A percentile compares a stretch with the other conserved stretches of the same genome.
phyloP scores from a whole-genome alignment of 2,797 vertebrate species.

The Holocentrus rufus region DNA sequence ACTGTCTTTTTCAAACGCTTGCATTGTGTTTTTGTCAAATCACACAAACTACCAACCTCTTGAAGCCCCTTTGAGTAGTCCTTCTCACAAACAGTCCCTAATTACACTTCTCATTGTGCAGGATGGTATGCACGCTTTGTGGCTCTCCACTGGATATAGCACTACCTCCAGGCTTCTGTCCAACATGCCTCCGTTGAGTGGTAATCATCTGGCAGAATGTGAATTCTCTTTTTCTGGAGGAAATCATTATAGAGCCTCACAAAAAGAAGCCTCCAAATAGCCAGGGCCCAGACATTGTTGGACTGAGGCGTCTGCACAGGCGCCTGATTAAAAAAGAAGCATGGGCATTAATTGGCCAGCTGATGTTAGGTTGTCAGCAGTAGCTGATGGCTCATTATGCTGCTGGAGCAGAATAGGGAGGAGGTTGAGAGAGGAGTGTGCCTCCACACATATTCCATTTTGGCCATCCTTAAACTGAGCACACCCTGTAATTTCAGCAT shows the following conservation, averaged over 20 bases:
- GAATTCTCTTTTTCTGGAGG: conserved; percentile 66
- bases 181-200: conserved; percentile 64
- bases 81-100: conserved; percentile 42
- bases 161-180: conserved; percentile 70
- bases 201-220: conserved; percentile 71
- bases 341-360: conserved; percentile 76
- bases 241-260: conserved; percentile 64
- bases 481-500: conserved; percentile 70
- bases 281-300: conserved; percentile 63
- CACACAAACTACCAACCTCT: conserved; percentile 45
- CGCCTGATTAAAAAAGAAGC: conserved; percentile 78
- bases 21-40: conserved; percentile 40
- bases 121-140: conserved; percentile 49
- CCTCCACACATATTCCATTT: conserved; percentile 55
- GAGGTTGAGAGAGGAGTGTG: conserved; percentile 55
- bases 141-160: conserved; percentile 56
- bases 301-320: conserved; percentile 70
- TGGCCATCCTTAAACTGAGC: conserved; percentile 61
- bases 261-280: conserved; percentile 60
- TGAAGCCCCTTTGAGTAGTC: conserved; percentile 43
- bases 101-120: conserved; percentile 63
- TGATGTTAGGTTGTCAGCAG: conserved; percentile 78
- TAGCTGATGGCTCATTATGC: conserved; percentile 75
- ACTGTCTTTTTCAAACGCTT: conserved; percentile 58
- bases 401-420: conserved; percentile 65